phyloP scores from a whole-genome alignment of 1,140 invertebrate species.

The Aphaenogaster ashmeadi region DNA sequence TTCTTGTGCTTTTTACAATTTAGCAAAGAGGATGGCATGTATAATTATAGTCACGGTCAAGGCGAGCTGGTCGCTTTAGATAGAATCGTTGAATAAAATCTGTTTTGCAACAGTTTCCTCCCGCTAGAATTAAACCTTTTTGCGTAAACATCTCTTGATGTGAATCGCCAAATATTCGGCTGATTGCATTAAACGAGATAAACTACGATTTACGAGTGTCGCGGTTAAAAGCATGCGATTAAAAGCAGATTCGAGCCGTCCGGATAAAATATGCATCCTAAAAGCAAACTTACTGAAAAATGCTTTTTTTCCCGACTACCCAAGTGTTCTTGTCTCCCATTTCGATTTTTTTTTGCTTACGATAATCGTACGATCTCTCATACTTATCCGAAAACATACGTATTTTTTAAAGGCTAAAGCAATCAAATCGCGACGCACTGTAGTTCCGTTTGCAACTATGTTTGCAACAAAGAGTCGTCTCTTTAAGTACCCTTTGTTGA shows the following conservation, averaged over 20 bases:
- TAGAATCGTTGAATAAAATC: neutral
- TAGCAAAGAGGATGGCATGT: neutral
- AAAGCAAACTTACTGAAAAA: constrained; percentile 15
- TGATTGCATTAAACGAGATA: neutral
- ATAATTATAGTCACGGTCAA: constrained; percentile 4
- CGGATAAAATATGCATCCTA: neutral
- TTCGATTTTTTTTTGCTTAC: neutral
- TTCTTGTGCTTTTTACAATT: neutral
- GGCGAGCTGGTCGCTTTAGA: neutral
- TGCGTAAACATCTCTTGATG: neutral
- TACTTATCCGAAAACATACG: constrained; percentile 12
- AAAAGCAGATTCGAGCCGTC: neutral
- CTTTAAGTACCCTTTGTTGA: neutral
- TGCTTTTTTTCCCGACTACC: neutral
- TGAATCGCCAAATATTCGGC: neutral
- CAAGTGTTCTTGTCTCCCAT: neutral
- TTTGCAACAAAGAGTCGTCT: neutral
- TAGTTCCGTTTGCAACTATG: neutral
- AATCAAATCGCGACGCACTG: neutral
- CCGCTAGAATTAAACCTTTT: neutral
- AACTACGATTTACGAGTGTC: neutral
- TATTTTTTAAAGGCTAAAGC: neutral
- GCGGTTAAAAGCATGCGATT: neutral
- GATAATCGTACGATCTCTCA: neutral
- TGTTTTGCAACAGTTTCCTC: neutral